A percentile compares a stretch with the other conserved stretches of the same genome.
Evolutionary conservation across 2,797 vertebrate species (phyloP).

Genomic region (Falco peregrinus): DNA sequence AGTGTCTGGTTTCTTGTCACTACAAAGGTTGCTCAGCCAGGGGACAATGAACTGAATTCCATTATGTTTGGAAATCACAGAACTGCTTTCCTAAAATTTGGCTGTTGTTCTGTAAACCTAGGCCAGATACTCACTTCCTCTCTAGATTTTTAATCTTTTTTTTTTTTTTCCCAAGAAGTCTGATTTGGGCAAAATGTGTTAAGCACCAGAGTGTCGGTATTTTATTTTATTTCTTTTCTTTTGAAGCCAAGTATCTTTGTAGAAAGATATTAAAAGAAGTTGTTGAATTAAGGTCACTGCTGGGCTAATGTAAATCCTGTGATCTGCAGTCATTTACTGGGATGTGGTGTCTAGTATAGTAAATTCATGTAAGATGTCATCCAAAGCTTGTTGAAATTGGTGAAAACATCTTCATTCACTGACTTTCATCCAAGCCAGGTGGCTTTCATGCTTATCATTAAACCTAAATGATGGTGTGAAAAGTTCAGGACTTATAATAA

Average conservation of each 20-base stretch:
- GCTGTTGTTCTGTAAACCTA: background rate
- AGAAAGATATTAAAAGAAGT: background rate
- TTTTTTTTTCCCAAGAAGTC: background rate
- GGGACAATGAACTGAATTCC: background rate
- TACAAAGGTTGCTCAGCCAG: background rate
- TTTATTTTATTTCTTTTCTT: background rate
- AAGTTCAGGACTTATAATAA: background rate
- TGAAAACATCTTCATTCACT: background rate
- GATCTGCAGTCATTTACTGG: background rate
- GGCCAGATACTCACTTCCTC: background rate
- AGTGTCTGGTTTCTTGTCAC: background rate
- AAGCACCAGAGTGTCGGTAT: background rate
- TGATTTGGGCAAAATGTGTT: background rate
- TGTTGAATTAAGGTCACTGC: background rate
- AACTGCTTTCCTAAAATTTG: background rate
- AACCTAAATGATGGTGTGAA: background rate
- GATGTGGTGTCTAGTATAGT: background rate
- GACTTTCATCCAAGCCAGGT: background rate
- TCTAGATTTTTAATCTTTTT: background rate
- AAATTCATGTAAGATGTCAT: background rate
- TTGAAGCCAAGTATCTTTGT: background rate
- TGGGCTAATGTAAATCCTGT: background rate
- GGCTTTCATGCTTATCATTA: background rate
- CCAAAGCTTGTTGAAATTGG: background rate
- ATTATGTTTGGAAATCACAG: background rate